Percentiles rank a stretch among this genome's conserved stretches.
These are phyloP conservation scores for Drosophila fulvimacula DNA, from an alignment of 2,888 invertebrate species.

Conservation along the genomic window DNA sequence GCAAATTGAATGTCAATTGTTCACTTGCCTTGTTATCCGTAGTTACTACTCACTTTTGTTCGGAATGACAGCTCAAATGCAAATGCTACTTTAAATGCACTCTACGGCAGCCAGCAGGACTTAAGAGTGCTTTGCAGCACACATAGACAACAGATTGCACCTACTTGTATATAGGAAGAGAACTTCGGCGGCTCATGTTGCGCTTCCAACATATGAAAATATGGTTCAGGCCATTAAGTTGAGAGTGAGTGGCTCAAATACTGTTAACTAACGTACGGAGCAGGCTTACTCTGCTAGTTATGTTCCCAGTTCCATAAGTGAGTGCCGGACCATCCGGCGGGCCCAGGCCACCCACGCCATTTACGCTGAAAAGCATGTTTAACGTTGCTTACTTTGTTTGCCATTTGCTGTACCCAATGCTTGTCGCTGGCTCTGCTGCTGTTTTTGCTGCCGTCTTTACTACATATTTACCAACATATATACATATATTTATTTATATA, in stretches of 20 bases:
- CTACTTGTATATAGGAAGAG: not conserved
- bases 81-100: conserved; percentile 5
- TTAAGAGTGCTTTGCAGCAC: conserved; percentile 31
- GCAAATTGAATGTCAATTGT: conserved; percentile 13
- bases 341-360: conserved; percentile 68
- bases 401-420: conserved; percentile 51
- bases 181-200: conserved; percentile 34
- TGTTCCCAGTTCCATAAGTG: conserved; percentile 1
- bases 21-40: conserved; percentile 8
- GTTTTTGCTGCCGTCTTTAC: conserved; percentile 44
- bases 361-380: conserved; percentile 70
- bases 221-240: conserved; percentile 3
- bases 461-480: conserved; percentile 23
- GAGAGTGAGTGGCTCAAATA: conserved; percentile 8
- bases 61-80: not conserved
- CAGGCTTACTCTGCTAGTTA: conserved; percentile 1
- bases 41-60: conserved; percentile 10
- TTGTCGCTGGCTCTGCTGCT: conserved; percentile 35
- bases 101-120: conserved; percentile 17
- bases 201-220: conserved; percentile 33
- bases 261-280: conserved; percentile 30
- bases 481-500: conserved; percentile 25
- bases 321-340: not conserved
- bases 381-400: conserved; percentile 76
- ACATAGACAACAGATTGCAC: not conserved